Base-by-base conservation (phyloP, 2,888 invertebrate genomes). In the Keiferia lycopersicella region DNA sequence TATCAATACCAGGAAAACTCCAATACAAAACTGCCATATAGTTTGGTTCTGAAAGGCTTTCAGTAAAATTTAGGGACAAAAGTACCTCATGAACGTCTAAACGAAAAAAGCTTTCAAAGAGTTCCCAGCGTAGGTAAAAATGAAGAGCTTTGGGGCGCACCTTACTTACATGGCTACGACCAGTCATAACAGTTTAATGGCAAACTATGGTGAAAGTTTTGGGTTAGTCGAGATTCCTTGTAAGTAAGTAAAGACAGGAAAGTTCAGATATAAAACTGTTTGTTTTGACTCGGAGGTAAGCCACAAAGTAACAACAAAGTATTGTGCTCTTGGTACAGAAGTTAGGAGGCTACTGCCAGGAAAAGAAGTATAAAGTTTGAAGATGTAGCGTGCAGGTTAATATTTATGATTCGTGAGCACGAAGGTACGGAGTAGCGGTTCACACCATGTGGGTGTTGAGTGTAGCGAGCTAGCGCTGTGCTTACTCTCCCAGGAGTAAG, bases 341-440 rank as follows among this genome's bases (percentile, higher is more conserved):
- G 72, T 72, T 73, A 70, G 69, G 70, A 72, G 71, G 69, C 71
- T 73, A 75, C 67, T 66, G 66, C 18, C 65, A 66, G 68, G 66
- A 70, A 73, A 66, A 71, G 71, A 45, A 45, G 45, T 68, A 75
- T 77, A 77, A 79, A 74, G 71, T 74, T 68, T 64, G 57, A 65
- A 62, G 63, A 63, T 62, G 65, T 64, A 70, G 69, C 71, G 73
- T 71, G 68, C 69, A 72, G 66, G 71, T 74, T 73, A 70, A 71
- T 76, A 77, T 78, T 78, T 79, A 77, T 77, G 74, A 75, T 73
- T 72, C 68, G 69, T 67, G 66, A 67, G 72, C 72, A 73, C 71
- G 73, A 71, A 73, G 68, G 73, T 12, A 53, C 53, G 26, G 26
- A 30, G 30, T n/a, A 70, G 73, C 72, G 73, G 73, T 74, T 71